Percentiles rank a stretch among this genome's conserved stretches.
phyloP scores from a whole-genome alignment of 1,140 invertebrate species.

The Meteorus sp. region DNA sequence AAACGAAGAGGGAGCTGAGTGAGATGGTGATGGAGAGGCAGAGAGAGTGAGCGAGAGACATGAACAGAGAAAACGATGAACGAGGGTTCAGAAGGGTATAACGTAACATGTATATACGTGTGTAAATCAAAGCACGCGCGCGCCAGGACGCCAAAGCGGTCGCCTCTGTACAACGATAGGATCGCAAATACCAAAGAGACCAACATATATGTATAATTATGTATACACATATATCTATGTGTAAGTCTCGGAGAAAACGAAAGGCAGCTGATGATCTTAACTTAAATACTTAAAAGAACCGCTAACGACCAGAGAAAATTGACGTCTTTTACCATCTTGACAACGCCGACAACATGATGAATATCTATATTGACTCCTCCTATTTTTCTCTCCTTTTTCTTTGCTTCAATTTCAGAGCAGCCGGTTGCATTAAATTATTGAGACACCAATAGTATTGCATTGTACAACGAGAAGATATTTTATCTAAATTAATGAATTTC shows the following conservation, averaged over 20 bases:
- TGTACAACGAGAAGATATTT: too few species aligned
- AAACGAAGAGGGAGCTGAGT: slow-evolving; percentile 22
- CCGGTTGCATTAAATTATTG: too few species aligned
- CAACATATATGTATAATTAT: neutral
- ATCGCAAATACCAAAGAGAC: slow-evolving; percentile 15
- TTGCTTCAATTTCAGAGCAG: too few species aligned
- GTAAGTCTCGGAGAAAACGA: slow-evolving; percentile 1
- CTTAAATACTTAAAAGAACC: slow-evolving; percentile 23
- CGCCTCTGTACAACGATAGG: slow-evolving; percentile 11
- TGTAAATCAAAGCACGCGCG: slow-evolving; percentile 28
- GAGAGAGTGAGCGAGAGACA: slow-evolving; percentile 9
- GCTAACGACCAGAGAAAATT: slow-evolving; percentile 10
- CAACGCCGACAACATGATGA: slow-evolving; percentile 9
- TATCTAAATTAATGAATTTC: too few species aligned
- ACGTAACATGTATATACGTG: slow-evolving; percentile 11
- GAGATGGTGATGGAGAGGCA: slow-evolving; percentile 27
- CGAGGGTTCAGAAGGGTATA: slow-evolving; percentile 16
- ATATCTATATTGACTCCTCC: slow-evolving; percentile 7
- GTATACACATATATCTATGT: too few species aligned
- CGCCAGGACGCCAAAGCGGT: slow-evolving; percentile 3
- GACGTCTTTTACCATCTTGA: neutral
- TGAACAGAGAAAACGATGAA: slow-evolving; percentile 27
- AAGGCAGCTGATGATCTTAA: slow-evolving; percentile 16
- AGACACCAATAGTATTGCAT: too few species aligned
- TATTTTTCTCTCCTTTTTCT: too few species aligned